A percentile compares a stretch with the other conserved stretches of the same genome.
These are phyloP conservation scores for Psephotus haematonotus DNA, from an alignment of 2,113 vertebrate genomes.

Conservation along the genomic window DNA sequence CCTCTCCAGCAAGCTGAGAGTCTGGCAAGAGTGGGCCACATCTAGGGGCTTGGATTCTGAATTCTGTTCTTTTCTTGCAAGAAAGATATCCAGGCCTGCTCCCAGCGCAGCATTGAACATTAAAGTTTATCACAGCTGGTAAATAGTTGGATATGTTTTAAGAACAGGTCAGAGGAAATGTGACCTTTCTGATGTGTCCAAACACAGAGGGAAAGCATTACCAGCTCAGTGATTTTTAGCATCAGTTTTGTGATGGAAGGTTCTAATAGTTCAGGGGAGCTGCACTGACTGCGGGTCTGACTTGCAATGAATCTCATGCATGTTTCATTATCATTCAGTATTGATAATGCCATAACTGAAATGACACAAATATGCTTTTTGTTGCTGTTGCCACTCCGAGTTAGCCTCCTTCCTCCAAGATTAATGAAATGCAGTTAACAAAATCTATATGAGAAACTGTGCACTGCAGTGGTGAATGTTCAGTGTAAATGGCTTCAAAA, in stretches of 20 bases:
- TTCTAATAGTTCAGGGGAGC: not conserved
- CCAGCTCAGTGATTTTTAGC: not conserved
- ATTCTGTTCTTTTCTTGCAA: not conserved
- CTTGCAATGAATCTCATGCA: not conserved
- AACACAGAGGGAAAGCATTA: not conserved
- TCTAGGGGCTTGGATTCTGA: not conserved
- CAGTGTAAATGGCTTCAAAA: not conserved
- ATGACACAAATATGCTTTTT: not conserved
- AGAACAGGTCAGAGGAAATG: not conserved
- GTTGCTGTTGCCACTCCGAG: not conserved
- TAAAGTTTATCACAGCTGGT: not conserved
- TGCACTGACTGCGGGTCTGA: not conserved
- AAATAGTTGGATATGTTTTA: not conserved
- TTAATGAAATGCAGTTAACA: not conserved
- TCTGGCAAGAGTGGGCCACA: not conserved
- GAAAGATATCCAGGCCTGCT: not conserved
- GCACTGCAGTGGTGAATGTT: not conserved
- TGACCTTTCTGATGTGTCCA: not conserved
- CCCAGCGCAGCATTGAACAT: not conserved
- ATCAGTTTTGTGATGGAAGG: not conserved
- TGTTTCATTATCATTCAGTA: not conserved
- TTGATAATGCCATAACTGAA: not conserved
- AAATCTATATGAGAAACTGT: not conserved
- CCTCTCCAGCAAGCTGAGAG: not conserved
- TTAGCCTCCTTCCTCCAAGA: not conserved